Evolutionary conservation across 2,113 vertebrate genomes (phyloP).

Genomic region (Genyomyrus donnyi): DNA sequence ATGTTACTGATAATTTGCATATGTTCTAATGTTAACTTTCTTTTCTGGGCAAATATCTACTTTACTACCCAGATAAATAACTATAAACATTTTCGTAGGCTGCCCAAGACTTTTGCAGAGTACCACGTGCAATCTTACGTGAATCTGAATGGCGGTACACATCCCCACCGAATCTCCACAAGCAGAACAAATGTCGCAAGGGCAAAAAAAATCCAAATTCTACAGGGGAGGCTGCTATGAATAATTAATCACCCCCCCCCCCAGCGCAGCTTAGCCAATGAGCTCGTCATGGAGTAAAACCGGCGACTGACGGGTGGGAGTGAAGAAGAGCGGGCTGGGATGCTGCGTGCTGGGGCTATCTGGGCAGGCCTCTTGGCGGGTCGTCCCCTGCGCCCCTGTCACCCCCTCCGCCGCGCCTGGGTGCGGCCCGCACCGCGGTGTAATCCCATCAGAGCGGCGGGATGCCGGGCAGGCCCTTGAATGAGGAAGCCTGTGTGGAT

Average conservation of each 20-base stretch:
- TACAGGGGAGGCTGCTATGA: neutral
- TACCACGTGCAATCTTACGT: neutral
- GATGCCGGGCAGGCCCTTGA: constrained; percentile 23
- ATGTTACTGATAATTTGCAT: neutral
- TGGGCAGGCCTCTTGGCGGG: neutral
- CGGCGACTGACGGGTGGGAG: neutral
- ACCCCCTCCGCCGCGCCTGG: neutral
- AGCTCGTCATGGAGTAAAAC: neutral
- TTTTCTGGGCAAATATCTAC: neutral
- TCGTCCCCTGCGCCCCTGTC: neutral
- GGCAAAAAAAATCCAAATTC: neutral
- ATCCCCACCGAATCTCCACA: neutral
- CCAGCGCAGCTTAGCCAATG: neutral
- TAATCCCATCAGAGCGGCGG: constrained; percentile 48
- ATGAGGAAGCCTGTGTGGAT: constrained; percentile 43
- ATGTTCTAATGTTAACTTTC: neutral
- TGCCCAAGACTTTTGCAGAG: neutral
- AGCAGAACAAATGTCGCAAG: neutral
- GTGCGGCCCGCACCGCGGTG: constrained; percentile 24
- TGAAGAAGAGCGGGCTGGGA: neutral
- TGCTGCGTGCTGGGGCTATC: neutral
- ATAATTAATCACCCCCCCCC: neutral
- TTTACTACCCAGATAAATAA: neutral
- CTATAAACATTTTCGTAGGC: neutral
- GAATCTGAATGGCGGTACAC: neutral